Percentiles rank a stretch among this genome's conserved stretches.
Conservation (phyloP, 2,113 vertebrate genomes). For the Otus sunia region DNA sequence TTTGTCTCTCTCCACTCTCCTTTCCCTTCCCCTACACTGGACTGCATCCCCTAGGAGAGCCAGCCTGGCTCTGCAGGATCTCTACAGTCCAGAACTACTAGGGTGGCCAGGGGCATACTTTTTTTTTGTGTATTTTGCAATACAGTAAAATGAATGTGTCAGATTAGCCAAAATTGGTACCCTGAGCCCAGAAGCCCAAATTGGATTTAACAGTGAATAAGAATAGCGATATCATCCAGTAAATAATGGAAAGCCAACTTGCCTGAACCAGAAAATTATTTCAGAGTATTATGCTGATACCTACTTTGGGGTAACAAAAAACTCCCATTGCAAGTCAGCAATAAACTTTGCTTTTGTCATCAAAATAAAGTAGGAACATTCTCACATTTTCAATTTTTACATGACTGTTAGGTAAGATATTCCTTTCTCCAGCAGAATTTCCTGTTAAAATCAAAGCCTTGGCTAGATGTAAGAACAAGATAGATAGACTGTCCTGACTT, state of each 20-base stretch:
- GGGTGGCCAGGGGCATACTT: neutral
- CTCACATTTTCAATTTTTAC: neutral
- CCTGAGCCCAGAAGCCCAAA: conserved; percentile 36
- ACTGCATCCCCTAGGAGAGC: neutral
- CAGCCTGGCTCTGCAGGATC: neutral
- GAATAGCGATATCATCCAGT: neutral
- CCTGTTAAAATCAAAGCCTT: neutral
- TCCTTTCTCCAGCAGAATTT: neutral
- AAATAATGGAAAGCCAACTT: conserved; percentile 43
- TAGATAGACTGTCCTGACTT: neutral
- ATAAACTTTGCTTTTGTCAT: conserved; percentile 22
- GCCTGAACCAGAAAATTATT: conserved; percentile 48
- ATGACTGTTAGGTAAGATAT: neutral
- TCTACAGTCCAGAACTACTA: neutral
- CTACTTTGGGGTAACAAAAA: conserved; percentile 1
- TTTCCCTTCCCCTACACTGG: neutral
- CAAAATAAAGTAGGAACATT: conserved; percentile 7
- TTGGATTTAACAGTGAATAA: conserved; percentile 49
- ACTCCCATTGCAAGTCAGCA: neutral
- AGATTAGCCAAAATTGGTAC: conserved; percentile 45
- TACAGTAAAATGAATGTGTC: conserved; percentile 13
- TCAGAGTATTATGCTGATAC: conserved; percentile 6
- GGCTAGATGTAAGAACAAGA: neutral
- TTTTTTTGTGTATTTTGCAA: neutral
- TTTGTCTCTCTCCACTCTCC: neutral